Evolutionary conservation across 2,888 invertebrate genomes (phyloP).

Genomic region (Diarsia brunnea): DNA sequence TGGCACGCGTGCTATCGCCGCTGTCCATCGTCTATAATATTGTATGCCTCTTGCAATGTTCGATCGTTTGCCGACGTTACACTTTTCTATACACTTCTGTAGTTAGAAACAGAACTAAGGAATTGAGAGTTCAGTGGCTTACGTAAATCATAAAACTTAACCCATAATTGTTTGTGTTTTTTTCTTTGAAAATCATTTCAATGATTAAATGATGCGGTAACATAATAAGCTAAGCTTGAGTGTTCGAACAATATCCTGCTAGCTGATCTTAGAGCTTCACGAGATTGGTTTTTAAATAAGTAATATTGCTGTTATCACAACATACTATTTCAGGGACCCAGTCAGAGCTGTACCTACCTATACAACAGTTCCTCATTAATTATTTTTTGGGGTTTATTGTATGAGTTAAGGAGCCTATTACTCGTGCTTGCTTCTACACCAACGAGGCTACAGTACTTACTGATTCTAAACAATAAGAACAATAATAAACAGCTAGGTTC

Average conservation of each 20-base stretch:
- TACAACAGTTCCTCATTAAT: not conserved
- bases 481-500: constrained; percentile 5
- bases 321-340: not conserved
- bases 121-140: not conserved
- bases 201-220: not conserved
- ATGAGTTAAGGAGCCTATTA: not conserved
- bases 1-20: constrained; percentile 73
- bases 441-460: not conserved
- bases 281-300: not conserved
- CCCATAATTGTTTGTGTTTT: not conserved
- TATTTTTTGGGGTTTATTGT: not conserved
- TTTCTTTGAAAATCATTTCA: not conserved
- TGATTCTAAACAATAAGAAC: not conserved
- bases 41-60: constrained; percentile 45
- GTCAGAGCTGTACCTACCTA: too few species aligned
- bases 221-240: not conserved
- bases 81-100: constrained; percentile 52
- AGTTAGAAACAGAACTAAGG: not conserved
- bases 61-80: constrained; percentile 16
- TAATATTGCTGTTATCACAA: not conserved
- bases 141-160: too few species aligned
- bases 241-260: not conserved
- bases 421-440: not conserved
- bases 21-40: constrained; percentile 73
- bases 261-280: not conserved